These are phyloP conservation scores for Sarcophaga caerulescens DNA, from an alignment of 2,888 invertebrate genomes.

Conservation along the genomic window DNA sequence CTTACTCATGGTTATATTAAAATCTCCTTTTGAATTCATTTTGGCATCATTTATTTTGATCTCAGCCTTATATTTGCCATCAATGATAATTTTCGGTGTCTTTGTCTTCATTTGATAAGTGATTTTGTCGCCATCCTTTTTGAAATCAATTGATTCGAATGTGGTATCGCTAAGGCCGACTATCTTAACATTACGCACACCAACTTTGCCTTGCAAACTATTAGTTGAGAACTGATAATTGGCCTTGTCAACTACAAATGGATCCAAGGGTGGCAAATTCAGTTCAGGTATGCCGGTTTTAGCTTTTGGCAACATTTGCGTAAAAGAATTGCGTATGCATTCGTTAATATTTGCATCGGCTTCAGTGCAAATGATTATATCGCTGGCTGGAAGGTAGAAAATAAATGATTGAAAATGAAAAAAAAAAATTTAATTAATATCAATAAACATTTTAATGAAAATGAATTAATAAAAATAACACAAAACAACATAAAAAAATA, in stretches of 20 bases:
- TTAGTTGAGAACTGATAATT: conserved; percentile 76
- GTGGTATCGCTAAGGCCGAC: conserved; percentile 83
- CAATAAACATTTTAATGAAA: no score
- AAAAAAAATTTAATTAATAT: not conserved
- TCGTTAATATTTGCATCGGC: conserved; percentile 84
- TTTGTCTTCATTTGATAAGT: conserved; percentile 79
- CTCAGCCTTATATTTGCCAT: conserved; percentile 84
- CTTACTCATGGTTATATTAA: conserved; percentile 85
- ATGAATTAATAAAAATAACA: no score
- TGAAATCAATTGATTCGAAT: conserved; percentile 83
- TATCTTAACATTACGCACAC: conserved; percentile 82
- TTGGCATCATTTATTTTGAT: conserved; percentile 84
- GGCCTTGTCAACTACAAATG: conserved; percentile 76
- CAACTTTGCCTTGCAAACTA: conserved; percentile 75
- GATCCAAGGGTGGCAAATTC: conserved; percentile 79
- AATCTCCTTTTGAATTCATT: conserved; percentile 84
- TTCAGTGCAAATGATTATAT: conserved; percentile 83
- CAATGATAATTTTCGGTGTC: conserved; percentile 83
- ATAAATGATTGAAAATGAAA: not conserved
- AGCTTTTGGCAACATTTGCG: conserved; percentile 81
- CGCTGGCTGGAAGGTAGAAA: conserved; percentile 72
- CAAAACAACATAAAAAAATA: no score
- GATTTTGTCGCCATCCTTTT: conserved; percentile 70
- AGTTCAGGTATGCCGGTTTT: conserved; percentile 78
- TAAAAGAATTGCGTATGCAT: conserved; percentile 83